Evolutionary conservation across 2,797 vertebrate species (phyloP), one percentile per base, ranked within the genome.

Genomic region (Sebastes itinus): DNA sequence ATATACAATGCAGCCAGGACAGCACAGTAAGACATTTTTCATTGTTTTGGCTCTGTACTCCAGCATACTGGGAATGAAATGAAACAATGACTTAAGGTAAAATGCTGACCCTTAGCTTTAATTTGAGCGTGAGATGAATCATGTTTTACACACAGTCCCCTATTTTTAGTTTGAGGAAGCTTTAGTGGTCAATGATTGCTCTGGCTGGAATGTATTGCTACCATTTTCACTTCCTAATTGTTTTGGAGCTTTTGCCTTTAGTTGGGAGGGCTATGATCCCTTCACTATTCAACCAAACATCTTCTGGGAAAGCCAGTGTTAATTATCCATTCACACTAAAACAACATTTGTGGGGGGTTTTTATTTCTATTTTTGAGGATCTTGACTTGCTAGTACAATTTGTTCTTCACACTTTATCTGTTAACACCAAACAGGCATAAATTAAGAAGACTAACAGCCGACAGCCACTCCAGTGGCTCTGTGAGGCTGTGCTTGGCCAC

Each of bases 31-130:
- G 30, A 70, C 33, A 66, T 58, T 69, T 72, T 55, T 60, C 42
- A 72, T 78, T 56, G 35, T 63, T 76, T 73, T 79, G 69, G 54
- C 68, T 60, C 32, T 30, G 66, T 13, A 60, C 32, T 64, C 14
- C 7, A 35, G 22, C 62, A 49, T 23, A 22, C 2, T 60, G 54
- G 22, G 61, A 25, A 60, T 1, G 0, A 68, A 77, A 59, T 68
- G 16, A 84, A 69, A 54, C 73, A 30, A 18, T 72, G 55, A 30
- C 35, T 59, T 18, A 58, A 52, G 35, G 63, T 35, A 63, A 73
- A 64, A 23, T 52, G 77, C 69, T 64, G 58, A 76, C 68, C 64
- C 55, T 74, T 20, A 18, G 30, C 12, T 60, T 73, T n/a, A 49
- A 80, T 58, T 62, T 68, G 9, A 68, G 35, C 2, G 8, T 38